Conservation (phyloP, 2,797 vertebrate genomes). For the Poecilia picta region DNA sequence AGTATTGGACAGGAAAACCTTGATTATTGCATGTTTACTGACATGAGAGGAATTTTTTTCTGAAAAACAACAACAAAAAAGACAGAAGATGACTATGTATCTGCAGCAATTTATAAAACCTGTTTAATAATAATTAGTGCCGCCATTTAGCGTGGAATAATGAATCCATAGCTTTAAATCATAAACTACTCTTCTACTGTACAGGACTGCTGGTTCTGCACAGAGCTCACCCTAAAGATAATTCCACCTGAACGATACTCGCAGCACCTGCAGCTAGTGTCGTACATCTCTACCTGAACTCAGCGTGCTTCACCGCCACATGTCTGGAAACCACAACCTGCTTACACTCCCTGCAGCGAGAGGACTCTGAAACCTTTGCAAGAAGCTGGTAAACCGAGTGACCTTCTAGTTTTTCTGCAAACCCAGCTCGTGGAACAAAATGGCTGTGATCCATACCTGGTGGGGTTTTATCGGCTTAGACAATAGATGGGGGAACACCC, state of each 20-base stretch:
- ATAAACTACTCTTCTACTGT: not conserved
- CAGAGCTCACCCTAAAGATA: not conserved
- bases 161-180: not conserved
- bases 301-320: not conserved
- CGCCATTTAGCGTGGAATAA: not conserved
- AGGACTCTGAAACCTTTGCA: not conserved
- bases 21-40: not conserved
- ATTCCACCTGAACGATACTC: not conserved
- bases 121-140: not conserved
- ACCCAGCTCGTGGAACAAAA: not conserved
- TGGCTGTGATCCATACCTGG: not conserved
- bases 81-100: not conserved
- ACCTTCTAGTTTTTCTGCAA: not conserved
- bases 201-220: not conserved
- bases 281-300: too few species aligned
- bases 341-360: not conserved
- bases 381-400: not conserved
- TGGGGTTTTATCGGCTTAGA: not conserved
- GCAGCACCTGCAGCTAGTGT: conserved; percentile 2
- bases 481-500: conserved; percentile 13
- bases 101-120: not conserved
- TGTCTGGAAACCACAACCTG: not conserved
- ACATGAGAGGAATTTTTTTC: not conserved
- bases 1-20: not conserved
- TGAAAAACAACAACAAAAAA: not conserved